Evolutionary conservation across 2,113 vertebrate genomes (phyloP).

Genomic region (Lepisosteus oculatus): DNA sequence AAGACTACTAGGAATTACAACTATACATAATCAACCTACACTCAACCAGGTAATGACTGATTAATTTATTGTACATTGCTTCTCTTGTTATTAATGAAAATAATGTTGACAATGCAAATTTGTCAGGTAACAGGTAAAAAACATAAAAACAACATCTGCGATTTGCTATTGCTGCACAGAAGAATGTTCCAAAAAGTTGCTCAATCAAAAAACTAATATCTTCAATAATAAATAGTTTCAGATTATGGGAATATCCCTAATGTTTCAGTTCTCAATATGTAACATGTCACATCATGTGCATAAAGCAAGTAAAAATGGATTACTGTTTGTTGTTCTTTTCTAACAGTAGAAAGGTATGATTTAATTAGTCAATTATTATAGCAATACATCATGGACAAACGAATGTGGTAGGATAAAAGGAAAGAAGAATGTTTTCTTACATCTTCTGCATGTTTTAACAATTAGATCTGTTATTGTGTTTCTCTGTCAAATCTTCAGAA

Average conservation of each 20-base stretch:
- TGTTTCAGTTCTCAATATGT: constrained; percentile 39
- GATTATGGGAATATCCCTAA: constrained; percentile 49
- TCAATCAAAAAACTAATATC: constrained; percentile 32
- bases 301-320: constrained; percentile 31
- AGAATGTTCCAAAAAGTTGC: no score
- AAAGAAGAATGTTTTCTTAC: constrained; percentile 36
- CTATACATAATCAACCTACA: no score
- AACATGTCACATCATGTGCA: constrained; percentile 45
- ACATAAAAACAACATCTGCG: no score
- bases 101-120: no score
- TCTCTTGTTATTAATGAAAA: no score
- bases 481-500: constrained; percentile 49
- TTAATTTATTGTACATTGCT: no score
- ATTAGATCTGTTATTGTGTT: constrained; percentile 55
- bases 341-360: constrained; percentile 39
- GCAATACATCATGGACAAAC: constrained; percentile 54
- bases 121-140: no score
- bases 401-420: constrained; percentile 33
- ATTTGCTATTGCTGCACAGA: no score
- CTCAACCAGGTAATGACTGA: no score
- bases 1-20: no score
- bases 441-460: constrained; percentile 54
- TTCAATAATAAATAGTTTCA: constrained; percentile 47
- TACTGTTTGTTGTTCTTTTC: constrained; percentile 15
- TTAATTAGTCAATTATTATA: constrained; percentile 63